Evolutionary conservation across 2,113 vertebrate species (phyloP).

Genomic region (Cisticola juncidis): DNA sequence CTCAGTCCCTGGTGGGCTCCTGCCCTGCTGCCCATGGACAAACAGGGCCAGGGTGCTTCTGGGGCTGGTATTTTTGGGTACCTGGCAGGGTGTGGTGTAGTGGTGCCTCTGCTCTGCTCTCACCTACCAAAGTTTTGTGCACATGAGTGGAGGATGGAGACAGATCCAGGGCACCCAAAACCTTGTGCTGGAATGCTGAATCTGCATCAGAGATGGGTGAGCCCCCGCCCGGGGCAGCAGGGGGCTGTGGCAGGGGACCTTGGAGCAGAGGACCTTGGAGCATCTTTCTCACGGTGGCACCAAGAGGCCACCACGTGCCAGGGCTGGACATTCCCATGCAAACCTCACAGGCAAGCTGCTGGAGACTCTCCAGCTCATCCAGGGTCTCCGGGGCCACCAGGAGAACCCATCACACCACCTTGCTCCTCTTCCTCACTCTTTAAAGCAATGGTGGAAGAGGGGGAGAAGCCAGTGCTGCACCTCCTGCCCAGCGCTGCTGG

Average conservation of each 20-base stretch:
- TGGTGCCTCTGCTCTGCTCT: not conserved
- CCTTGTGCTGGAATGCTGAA: not conserved
- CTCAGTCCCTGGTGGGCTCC: not conserved
- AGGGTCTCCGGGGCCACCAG: not conserved
- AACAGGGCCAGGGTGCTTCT: not conserved
- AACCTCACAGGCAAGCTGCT: rapidly evolving
- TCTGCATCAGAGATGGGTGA: not conserved
- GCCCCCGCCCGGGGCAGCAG: rapidly evolving
- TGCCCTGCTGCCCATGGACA: not conserved
- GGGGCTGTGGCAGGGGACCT: not conserved
- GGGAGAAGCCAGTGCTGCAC: not conserved
- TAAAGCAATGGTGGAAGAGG: not conserved
- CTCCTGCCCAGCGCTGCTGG: not conserved
- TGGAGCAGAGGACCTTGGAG: too few relatives aligned
- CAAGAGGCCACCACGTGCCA: rapidly evolving
- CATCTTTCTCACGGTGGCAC: not conserved
- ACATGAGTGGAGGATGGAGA: not conserved
- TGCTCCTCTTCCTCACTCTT: not conserved
- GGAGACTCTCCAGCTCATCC: not conserved
- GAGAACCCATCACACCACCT: not conserved
- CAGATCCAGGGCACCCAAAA: not conserved
- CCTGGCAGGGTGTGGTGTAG: not conserved
- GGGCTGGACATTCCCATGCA: not conserved
- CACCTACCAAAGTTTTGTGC: not conserved
- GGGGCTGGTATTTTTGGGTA: not conserved